These are phyloP conservation scores for Drosophila picticornis DNA, from an alignment of 2,888 invertebrate species.

Conservation along the genomic window DNA sequence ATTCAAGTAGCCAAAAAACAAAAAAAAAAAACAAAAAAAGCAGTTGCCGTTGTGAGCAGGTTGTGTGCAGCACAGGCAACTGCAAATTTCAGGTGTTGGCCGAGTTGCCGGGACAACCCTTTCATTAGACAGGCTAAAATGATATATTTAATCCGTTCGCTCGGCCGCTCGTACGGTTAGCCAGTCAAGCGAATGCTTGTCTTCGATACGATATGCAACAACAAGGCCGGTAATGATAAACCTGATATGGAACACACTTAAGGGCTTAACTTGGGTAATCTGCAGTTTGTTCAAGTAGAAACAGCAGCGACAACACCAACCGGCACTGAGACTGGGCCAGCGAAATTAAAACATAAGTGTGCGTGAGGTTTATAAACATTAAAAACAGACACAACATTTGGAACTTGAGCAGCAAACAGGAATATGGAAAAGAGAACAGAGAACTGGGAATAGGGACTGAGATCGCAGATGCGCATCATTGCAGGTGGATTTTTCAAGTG, in stretches of 20 bases:
- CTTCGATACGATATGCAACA: conserved; percentile 51
- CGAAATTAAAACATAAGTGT: conserved; percentile 70
- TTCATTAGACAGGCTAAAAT: conserved; percentile 76
- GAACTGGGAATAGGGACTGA: conserved; percentile 12
- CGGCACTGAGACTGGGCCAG: conserved; percentile 55
- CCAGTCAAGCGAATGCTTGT: conserved; percentile 66
- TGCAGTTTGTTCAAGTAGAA: conserved; percentile 76
- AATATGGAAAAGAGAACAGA: neutral
- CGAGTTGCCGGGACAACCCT: conserved; percentile 60
- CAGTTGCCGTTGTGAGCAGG: conserved; percentile 49
- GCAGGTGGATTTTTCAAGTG: conserved; percentile 81
- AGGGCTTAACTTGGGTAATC: conserved; percentile 81
- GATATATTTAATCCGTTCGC: conserved; percentile 80
- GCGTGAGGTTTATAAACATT: conserved; percentile 33
- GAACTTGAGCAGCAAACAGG: conserved; percentile 19
- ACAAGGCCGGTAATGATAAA: conserved; percentile 64
- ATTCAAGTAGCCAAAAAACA: conserved; percentile 21
- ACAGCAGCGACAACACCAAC: conserved; percentile 59
- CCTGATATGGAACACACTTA: conserved; percentile 81
- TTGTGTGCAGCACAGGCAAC: conserved; percentile 47
- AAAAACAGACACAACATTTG: conserved; percentile 27
- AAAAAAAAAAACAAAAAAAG: conserved; percentile 7
- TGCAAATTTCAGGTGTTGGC: conserved; percentile 80
- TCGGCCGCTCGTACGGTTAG: conserved; percentile 37
- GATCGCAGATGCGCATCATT: conserved; percentile 69